Percentiles rank a stretch among this genome's conserved stretches.
Evolutionary conservation across 64 coral and sea anemone species (phyloP).

Genomic region (Stichodactyla mertensii): DNA sequence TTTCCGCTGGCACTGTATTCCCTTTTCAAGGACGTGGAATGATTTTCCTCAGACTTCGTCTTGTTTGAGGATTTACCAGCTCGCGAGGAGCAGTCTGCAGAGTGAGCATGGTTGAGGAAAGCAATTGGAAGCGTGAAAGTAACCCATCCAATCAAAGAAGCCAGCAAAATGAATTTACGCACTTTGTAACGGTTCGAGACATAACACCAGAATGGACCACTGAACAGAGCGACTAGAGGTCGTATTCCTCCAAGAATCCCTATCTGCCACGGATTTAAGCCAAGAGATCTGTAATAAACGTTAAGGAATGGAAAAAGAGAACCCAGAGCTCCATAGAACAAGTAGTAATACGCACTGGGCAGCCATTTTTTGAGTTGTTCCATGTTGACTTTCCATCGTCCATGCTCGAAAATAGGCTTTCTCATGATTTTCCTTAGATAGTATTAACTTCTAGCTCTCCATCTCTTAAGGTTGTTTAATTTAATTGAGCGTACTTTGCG

Average conservation of each 20-base stretch:
- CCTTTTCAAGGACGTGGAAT: neutral
- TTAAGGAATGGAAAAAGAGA: slow-evolving; percentile 78
- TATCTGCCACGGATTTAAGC: slow-evolving; percentile 77
- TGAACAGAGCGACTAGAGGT: slow-evolving; percentile 59
- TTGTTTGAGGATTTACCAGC: neutral
- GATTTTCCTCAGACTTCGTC: slow-evolving; percentile 21
- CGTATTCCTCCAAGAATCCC: slow-evolving; percentile 83
- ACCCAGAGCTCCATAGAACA: slow-evolving; percentile 75
- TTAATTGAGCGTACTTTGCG: neutral
- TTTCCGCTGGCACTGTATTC: neutral
- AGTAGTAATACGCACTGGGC: slow-evolving; percentile 70
- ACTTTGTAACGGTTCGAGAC: slow-evolving; percentile 63
- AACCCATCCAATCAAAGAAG: slow-evolving; percentile 68
- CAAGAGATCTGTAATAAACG: slow-evolving; percentile 67
- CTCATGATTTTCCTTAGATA: neutral
- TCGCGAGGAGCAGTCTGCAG: neutral
- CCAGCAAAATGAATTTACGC: slow-evolving; percentile 57
- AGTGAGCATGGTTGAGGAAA: slow-evolving; percentile 38
- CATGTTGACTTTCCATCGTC: slow-evolving; percentile 61
- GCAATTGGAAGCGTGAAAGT: slow-evolving; percentile 54
- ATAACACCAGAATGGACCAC: slow-evolving; percentile 71
- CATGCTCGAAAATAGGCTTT: slow-evolving; percentile 11
- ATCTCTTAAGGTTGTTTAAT: neutral
- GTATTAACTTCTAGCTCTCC: neutral
- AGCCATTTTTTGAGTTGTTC: slow-evolving; percentile 62